phyloP scores from a whole-genome alignment of 2,797 vertebrate species.

The Denticeps clupeoides region DNA sequence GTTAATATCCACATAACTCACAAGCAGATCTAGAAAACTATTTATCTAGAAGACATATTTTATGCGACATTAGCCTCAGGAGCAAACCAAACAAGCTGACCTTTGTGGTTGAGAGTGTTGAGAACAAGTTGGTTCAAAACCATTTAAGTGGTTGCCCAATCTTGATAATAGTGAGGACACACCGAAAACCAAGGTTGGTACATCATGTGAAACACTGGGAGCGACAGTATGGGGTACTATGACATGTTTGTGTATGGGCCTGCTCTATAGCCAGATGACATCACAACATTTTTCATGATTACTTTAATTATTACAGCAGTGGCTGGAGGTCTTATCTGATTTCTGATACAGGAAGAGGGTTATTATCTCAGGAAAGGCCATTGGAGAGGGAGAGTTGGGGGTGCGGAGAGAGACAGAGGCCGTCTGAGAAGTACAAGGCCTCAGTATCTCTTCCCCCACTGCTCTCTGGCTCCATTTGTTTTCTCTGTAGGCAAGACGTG shows the following conservation, averaged over 20 bases:
- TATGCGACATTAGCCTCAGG: too few species aligned
- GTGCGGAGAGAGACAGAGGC: slow-evolving; percentile 10
- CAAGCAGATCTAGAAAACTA: too few species aligned
- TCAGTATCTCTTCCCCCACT: not conserved
- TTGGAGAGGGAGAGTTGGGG: slow-evolving; percentile 1
- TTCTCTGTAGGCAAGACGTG: slow-evolving; percentile 11
- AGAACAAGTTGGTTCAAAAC: too few species aligned
- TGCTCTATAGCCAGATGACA: not conserved
- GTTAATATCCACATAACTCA: too few species aligned
- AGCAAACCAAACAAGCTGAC: too few species aligned
- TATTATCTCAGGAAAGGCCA: slow-evolving; percentile 15
- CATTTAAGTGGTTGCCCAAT: too few species aligned
- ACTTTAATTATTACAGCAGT: not conserved
- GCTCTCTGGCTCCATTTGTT: slow-evolving; percentile 3
- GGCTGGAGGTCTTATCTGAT: slow-evolving; percentile 7
- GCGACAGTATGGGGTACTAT: not conserved
- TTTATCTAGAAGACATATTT: too few species aligned
- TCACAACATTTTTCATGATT: slow-evolving; percentile 2
- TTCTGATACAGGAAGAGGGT: slow-evolving; percentile 9
- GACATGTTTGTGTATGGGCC: slow-evolving; percentile 3
- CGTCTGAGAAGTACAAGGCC: not conserved
- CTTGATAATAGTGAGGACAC: slow-evolving; percentile 5
- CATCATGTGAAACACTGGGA: not conserved
- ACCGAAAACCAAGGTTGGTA: not conserved
- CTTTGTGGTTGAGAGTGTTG: too few species aligned